phyloP scores from a whole-genome alignment of 2,888 invertebrate genomes.

The Drosophila austrosaltans region DNA sequence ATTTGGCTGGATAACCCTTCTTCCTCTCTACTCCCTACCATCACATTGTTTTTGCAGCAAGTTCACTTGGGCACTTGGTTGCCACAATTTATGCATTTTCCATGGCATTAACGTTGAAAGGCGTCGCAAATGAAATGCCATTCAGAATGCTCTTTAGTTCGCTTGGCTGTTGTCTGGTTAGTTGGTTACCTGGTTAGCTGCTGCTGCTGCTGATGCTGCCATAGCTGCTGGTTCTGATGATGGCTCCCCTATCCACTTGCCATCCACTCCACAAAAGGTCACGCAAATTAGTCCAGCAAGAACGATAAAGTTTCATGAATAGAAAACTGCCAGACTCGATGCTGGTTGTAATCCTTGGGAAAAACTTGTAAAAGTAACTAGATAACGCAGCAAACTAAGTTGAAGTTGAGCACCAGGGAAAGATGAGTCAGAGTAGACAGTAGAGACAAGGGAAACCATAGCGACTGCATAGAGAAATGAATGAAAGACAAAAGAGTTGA shows the following conservation, averaged over 20 bases:
- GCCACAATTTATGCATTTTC: slow-evolving; percentile 74
- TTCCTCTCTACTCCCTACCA: not conserved
- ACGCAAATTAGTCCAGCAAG: slow-evolving; percentile 70
- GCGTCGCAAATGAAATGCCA: slow-evolving; percentile 73
- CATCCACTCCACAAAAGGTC: slow-evolving; percentile 57
- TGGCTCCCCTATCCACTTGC: not conserved
- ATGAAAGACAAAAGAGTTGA: not conserved
- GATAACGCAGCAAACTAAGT: slow-evolving; percentile 61
- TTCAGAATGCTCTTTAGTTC: slow-evolving; percentile 52
- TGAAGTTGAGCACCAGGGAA: slow-evolving; percentile 28
- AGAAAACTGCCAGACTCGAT: slow-evolving; percentile 50
- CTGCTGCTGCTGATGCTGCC: slow-evolving; percentile 18
- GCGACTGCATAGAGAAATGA: slow-evolving; percentile 10
- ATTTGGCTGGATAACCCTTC: not conserved
- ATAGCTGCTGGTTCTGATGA: slow-evolving; percentile 10
- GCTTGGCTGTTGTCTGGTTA: slow-evolving; percentile 49
- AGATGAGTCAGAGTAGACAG: not conserved
- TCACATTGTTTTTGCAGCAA: slow-evolving; percentile 59
- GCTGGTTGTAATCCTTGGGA: slow-evolving; percentile 59
- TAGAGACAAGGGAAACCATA: slow-evolving; percentile 22
- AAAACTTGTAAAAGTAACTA: slow-evolving; percentile 73
- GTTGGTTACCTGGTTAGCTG: slow-evolving; percentile 63
- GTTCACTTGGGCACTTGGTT: slow-evolving; percentile 54
- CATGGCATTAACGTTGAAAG: slow-evolving; percentile 72
- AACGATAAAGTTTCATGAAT: slow-evolving; percentile 66